These are phyloP conservation scores for Andrena fulva DNA, from an alignment of 2,888 invertebrate genomes.

Conservation along the genomic window DNA sequence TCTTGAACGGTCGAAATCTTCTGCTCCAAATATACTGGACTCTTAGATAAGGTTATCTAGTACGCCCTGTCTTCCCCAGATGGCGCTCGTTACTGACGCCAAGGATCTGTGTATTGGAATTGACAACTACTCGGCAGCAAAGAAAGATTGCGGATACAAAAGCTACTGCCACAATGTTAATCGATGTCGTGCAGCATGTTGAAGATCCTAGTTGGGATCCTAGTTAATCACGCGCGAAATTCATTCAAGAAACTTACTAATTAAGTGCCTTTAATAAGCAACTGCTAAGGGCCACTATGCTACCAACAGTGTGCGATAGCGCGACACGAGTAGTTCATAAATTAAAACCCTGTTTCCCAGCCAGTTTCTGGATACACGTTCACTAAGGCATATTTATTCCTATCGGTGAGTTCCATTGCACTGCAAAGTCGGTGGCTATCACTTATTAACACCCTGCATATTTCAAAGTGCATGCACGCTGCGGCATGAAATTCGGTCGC, in stretches of 20 bases:
- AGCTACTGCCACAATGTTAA: not conserved
- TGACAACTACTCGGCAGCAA: not conserved
- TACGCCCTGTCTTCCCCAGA: not conserved
- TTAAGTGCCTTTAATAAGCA: no score
- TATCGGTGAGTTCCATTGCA: not conserved
- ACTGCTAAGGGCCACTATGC: no score
- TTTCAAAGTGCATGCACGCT: not conserved
- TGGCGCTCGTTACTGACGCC: not conserved
- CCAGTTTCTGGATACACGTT: not conserved
- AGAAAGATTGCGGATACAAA: not conserved
- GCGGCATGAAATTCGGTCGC: slow-evolving; percentile 29
- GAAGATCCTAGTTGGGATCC: not conserved
- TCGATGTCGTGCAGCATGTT: not conserved
- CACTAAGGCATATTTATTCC: not conserved
- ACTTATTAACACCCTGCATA: not conserved
- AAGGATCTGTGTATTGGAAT: slow-evolving; percentile 2
- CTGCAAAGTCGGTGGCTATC: not conserved
- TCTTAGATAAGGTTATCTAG: not conserved
- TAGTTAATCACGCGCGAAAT: not conserved
- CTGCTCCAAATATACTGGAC: not conserved
- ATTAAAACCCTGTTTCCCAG: no score
- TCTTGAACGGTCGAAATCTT: not conserved
- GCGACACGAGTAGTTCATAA: no score
- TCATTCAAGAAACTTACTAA: not conserved
- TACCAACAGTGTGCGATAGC: no score